Evolutionary conservation across 2,888 invertebrate species (phyloP).

Genomic region (Kuschelorhynchus macadamiae): DNA sequence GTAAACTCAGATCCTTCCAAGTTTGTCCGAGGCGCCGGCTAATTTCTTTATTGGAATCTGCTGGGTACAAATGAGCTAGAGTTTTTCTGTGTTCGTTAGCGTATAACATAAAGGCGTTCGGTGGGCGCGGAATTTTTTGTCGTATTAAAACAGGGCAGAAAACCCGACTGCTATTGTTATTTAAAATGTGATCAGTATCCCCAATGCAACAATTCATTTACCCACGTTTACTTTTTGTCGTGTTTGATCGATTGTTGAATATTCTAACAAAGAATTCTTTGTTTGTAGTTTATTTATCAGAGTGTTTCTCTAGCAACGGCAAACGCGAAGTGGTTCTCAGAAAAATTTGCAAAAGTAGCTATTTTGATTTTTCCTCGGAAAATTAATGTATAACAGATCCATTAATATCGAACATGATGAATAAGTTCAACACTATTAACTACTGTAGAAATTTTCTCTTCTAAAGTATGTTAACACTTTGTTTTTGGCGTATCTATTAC

Average conservation of each 20-base stretch:
- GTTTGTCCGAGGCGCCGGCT: constrained; percentile 73
- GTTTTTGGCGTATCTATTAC: too few relatives aligned
- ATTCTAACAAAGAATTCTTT: constrained; percentile 13
- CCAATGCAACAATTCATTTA: constrained; percentile 35
- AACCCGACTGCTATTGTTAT: background rate
- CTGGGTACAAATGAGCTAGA: constrained; percentile 72
- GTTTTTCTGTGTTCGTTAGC: constrained; percentile 75
- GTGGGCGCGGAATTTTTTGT: constrained; percentile 73
- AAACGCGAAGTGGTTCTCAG: background rate
- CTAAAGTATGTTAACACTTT: too few relatives aligned
- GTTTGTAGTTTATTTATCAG: constrained; percentile 14
- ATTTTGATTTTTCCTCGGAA: too few relatives aligned
- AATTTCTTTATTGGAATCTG: constrained; percentile 76
- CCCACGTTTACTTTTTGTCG: background rate
- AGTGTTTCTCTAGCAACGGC: constrained; percentile 1
- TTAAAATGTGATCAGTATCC: constrained; percentile 10
- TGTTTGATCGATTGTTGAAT: constrained; percentile 12
- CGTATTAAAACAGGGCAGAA: constrained; percentile 22
- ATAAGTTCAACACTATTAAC: too few relatives aligned
- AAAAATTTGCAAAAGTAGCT: background rate
- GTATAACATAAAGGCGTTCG: constrained; percentile 77
- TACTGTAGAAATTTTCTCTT: too few relatives aligned
- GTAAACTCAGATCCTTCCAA: constrained; percentile 73
- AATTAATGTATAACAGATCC: too few relatives aligned
- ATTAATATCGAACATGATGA: too few relatives aligned